Base-by-base conservation (phyloP, 1,140 invertebrate species). In the Atta texana region DNA sequence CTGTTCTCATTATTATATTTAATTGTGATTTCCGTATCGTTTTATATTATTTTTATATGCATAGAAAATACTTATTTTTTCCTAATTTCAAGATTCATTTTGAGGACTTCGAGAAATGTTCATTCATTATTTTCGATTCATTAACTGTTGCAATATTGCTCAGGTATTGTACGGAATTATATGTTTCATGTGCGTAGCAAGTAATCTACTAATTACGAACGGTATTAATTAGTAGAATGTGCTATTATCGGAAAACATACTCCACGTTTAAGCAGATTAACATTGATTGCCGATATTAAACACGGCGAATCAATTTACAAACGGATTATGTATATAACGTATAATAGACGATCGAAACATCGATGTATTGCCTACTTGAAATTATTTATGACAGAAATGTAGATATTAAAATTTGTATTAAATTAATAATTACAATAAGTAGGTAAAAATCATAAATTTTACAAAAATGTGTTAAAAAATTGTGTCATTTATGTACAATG, bases 171-270 rank as follows among this genome's bases (percentile, higher is more conserved):
- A 49, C 5, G 8, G 80, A 39, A 84, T 84, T 84, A 84, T 57
- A 61, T 44, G 39, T 82, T 82, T 82, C 55, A 49, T 18, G 18
- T 39, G 24, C 31, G 31, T 44, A 75, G 68, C 69, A 44, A 84
- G 69, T 84, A 84, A 82, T 82, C 80, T 84, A 84, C 69, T 84
- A 84, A 84, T 84, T 84, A 75, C 80, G 24, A 57, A 63, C 28
- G 80, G 80, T 84, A 84, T 84, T 84, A 84, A 84, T 84, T 84
- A 84, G 80, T 57, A 74, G 69, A 84, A 84, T 84, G 80, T 57
- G 69, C 69, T 74, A 71, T 82, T 82, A 82, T 84, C 24, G 80
- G 80, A 55, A 51, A 84, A 84, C 80, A 84, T 84, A 84, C 57
- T 84, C 21, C 39, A 24, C 24, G 69, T 75, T 84, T 84, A 84